Percentiles rank a stretch among this genome's conserved stretches.
Evolutionary conservation across 2,797 vertebrate species (phyloP).

Genomic region (Echeneis naucrates): DNA sequence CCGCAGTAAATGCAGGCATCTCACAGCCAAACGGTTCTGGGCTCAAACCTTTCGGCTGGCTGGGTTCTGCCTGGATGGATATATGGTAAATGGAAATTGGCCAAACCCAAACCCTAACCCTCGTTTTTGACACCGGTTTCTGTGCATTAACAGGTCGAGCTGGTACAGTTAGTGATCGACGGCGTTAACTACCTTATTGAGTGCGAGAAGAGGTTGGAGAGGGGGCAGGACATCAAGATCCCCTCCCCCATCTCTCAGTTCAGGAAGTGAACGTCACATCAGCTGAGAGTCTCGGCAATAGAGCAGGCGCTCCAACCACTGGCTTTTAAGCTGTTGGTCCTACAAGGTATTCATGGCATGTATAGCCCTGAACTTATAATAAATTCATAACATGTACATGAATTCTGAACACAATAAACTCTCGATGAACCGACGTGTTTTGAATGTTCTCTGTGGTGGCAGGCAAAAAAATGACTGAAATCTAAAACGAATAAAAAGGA

Average conservation of each 20-base stretch:
- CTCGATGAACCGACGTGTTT: conserved; percentile 24
- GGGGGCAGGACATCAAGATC: conserved; percentile 91
- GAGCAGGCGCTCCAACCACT: conserved; percentile 56
- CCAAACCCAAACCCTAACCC: no score
- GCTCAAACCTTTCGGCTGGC: no score
- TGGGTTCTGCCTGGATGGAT: no score
- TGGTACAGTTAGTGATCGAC: conserved; percentile 91
- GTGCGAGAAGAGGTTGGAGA: conserved; percentile 93
- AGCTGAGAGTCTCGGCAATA: conserved; percentile 32
- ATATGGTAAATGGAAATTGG: no score
- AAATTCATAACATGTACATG: conserved; percentile 39
- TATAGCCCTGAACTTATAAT: conserved; percentile 34
- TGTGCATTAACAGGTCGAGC: conserved; percentile 84
- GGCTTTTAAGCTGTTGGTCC: conserved; percentile 60
- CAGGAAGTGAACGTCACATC: conserved; percentile 82
- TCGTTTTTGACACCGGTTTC: neutral
- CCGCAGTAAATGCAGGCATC: no score
- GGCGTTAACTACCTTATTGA: conserved; percentile 92
- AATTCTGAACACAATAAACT: conserved; percentile 74
- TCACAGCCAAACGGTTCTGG: no score
- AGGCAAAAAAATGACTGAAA: neutral
- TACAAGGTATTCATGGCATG: conserved; percentile 37
- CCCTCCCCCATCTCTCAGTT: conserved; percentile 89
- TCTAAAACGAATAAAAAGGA: neutral
- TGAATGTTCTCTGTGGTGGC: neutral